Evolutionary conservation across 53 echinoderm and acorn worm genomes (phyloP).

Genomic region (Echinometra lucunter): DNA sequence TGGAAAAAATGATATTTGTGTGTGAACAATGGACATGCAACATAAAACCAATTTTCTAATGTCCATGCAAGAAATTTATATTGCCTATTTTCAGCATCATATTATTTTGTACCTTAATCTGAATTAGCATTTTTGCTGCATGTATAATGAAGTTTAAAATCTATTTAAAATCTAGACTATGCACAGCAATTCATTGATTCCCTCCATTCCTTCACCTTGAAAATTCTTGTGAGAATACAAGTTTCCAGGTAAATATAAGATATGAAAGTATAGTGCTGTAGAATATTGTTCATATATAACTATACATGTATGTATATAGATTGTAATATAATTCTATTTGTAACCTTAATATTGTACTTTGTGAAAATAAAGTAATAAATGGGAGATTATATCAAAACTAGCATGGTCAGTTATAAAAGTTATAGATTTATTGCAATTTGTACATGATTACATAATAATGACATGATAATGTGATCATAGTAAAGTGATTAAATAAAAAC

Average conservation of each 20-base stretch:
- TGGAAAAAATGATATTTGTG: neutral
- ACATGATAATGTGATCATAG: too few species aligned
- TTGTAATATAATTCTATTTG: neutral
- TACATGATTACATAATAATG: conserved; percentile 1
- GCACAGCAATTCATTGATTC: conserved; percentile 38
- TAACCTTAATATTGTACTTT: neutral
- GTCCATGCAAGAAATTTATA: neutral
- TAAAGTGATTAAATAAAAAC: too few species aligned
- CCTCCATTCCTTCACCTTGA: conserved; percentile 37
- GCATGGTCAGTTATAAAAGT: neutral
- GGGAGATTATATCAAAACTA: neutral
- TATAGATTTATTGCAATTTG: conserved; percentile 43
- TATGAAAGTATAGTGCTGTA: neutral
- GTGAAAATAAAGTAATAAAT: neutral
- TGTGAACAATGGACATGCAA: neutral
- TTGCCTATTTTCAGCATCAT: too few species aligned
- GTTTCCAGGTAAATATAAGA: neutral
- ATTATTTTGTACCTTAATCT: neutral
- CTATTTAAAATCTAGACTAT: too few species aligned
- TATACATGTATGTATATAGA: neutral
- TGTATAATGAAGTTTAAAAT: too few species aligned
- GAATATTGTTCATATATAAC: neutral
- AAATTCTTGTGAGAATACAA: neutral
- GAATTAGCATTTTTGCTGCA: too few species aligned
- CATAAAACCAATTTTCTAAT: too few species aligned